Evolutionary conservation across 2,888 invertebrate species (phyloP), one percentile per base, ranked within the genome.

Genomic region (Microplitis manilae): DNA sequence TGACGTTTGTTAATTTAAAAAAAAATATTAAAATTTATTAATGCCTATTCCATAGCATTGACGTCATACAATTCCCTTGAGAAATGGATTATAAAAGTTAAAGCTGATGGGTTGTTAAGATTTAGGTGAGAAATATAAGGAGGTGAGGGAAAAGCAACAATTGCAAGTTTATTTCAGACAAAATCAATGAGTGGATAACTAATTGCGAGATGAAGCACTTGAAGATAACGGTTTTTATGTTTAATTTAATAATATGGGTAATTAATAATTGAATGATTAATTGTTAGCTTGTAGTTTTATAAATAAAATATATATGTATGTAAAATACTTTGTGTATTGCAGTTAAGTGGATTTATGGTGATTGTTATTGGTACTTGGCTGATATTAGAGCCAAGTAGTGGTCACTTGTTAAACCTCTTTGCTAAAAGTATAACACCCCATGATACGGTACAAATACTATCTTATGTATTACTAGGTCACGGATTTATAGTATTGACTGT

Each of bases 261-360:
- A 88, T 83, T 78, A 20, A 8, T 67, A 39, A 76, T 59, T 7
- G 41, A 67, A 30, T 68, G 68, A 41, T 8, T 17, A 74, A 41
- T 39, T 71, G 13, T 67, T 38, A 17, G 39, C 8, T 38, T 67
- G 50, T 67, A 60, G 9, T 15, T 17, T n/a, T 17, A 50, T 9
- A 9, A 73, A 30, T 30, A 7, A 30, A 78, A 39, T 41, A 70
- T 50, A 8, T 30, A 9, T 61, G 20, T 20, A 62, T 15, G 15
- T 65, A 50, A 64, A 61, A 40, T 6, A 6, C 5, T 50, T 41
- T 41, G 59, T 64, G 17, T 8, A 76, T 40, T 20, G 70, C 86
- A 93, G 92, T 86, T 92, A 79, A 91, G 92, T 15, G 93, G 93
- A 74, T 91, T 91, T 79, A 91, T 91, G 77, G 88, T 92, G 79